Evolutionary conservation across 37 sponge, comb jelly and placozoan genomes (phyloP), one percentile per base, ranked within the genome.

Genomic region (Beroe ovata): DNA sequence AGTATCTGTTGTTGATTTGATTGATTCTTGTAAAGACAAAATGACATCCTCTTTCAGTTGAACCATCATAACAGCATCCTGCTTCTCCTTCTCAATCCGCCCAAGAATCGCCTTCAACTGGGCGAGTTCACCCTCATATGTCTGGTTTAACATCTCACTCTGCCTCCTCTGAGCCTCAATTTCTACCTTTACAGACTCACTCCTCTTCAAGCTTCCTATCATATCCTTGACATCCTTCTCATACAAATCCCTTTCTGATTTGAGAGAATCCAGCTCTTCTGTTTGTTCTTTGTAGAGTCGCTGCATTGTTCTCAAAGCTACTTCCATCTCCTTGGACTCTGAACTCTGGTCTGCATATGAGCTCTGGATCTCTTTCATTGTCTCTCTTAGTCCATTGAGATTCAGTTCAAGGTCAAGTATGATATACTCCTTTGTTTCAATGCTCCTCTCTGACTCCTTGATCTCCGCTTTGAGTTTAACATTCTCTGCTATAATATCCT

Each of bases 331-430:
- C 16, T 66, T 66, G 2, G 69, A 66, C 30, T 66, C 69, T 19
- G 69, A 66, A 18, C 69, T 66, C 69, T 66, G 69, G 69, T 66
- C 69, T 19, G 69, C 69, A 37, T 66, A 66, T 1, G 69, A 66
- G 16, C 14, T 30, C 69, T 66, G 69, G 14, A 66, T 32, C 1
- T 66, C 69, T 34, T 30, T 25, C 36, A 66, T 25, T 1, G 69
- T 66, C 36, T 66, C 69, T 14, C 69, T 34, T 2, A 66, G 69
- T 33, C 69, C 69, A 37, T 66, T 66, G 32, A 66, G 32, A 33
- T 66, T 66, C 16, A 66, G 69, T 33, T 66, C 69, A 8, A 66
- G 16, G 30, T 66, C 69, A 34, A 66, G 1, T 2, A 66, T 66
- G 16, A 29, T 66, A 37, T 66, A 66, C 1, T 66, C 69, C 35